Percentiles rank a stretch among this genome's conserved stretches.
phyloP scores from a whole-genome alignment of 2,113 vertebrate species.

The Phalacrocorax carbo region DNA sequence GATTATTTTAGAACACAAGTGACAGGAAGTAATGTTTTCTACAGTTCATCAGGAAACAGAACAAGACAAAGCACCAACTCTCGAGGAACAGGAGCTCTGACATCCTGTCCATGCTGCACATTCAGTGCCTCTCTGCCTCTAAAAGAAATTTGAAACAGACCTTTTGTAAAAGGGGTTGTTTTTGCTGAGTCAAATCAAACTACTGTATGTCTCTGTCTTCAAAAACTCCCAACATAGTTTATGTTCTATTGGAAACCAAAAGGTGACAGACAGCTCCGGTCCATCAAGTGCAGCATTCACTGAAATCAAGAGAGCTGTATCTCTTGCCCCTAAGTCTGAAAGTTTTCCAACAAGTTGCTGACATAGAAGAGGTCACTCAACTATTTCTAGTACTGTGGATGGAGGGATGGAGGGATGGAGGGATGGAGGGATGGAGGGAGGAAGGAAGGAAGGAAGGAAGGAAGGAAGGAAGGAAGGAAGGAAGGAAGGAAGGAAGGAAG shows the following conservation, averaged over 20 bases:
- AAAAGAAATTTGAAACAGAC: background rate
- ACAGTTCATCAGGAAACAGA: background rate
- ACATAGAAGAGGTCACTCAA: background rate
- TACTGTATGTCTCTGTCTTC: background rate
- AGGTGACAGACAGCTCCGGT: background rate
- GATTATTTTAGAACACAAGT: background rate
- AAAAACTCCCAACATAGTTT: background rate
- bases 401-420: too few species aligned
- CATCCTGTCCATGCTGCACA: background rate
- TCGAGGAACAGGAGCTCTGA: background rate
- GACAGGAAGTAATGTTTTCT: background rate
- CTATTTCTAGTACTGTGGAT: background rate
- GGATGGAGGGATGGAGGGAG: too few species aligned
- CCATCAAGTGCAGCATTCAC: background rate
- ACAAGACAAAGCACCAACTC: background rate
- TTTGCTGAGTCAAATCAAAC: background rate
- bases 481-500: too few species aligned
- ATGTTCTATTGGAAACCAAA: background rate
- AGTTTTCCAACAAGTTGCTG: background rate
- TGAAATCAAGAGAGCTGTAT: background rate
- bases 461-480: too few species aligned
- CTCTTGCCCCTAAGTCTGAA: background rate
- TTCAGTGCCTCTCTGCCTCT: background rate
- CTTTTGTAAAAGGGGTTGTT: background rate
- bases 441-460: background rate